phyloP scores from a whole-genome alignment of 2,113 vertebrate species.

The Bambusicola thoracicus region DNA sequence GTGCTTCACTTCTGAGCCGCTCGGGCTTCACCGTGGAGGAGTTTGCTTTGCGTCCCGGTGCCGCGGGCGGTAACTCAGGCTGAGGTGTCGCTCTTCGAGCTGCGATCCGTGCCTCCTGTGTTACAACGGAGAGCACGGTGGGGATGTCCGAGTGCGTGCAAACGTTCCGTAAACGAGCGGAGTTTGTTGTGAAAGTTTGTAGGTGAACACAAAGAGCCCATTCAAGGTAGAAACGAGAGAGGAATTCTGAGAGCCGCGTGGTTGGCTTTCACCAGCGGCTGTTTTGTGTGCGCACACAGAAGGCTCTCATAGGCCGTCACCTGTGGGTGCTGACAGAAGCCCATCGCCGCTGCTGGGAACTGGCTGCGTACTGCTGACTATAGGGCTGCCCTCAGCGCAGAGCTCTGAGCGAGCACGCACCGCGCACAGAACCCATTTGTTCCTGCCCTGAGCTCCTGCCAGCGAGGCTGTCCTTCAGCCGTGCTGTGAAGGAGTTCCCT shows the following conservation, averaged over 20 bases:
- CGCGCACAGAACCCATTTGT: no score
- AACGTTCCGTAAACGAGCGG: not conserved
- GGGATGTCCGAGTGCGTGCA: not conserved
- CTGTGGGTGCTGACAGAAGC: not conserved
- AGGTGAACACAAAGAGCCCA: not conserved
- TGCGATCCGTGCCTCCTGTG: not conserved
- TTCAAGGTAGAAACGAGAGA: not conserved
- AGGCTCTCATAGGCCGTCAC: not conserved
- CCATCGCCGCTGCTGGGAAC: not conserved
- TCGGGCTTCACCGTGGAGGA: no score
- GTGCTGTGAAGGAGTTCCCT: not conserved
- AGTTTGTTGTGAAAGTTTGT: not conserved
- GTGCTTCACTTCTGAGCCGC: no score
- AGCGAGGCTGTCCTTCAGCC: no score
- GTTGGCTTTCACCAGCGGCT: not conserved
- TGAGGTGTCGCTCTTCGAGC: not conserved
- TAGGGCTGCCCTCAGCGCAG: not conserved
- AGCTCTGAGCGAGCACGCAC: no score
- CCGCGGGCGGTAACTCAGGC: not conserved
- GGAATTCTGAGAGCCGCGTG: not conserved
- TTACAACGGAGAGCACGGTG: not conserved
- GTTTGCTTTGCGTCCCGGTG: no score
- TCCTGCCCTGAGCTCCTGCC: no score
- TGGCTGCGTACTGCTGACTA: not conserved
- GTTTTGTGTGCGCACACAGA: not conserved